Conservation (phyloP, 2,888 invertebrate genomes). For the Rhopalosiphum nymphaeae region DNA sequence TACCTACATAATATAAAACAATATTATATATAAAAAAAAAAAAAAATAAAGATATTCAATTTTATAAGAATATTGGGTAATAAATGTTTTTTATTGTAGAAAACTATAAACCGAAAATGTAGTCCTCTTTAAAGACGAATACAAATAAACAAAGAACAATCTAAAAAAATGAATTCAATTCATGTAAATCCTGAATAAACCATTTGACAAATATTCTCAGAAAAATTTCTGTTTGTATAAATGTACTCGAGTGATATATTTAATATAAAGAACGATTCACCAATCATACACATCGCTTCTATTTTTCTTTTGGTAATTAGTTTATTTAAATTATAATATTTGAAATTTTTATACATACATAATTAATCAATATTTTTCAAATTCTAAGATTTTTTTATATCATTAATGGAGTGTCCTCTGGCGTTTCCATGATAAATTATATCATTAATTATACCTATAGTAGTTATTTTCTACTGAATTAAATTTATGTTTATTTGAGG, state of each 20-base stretch:
- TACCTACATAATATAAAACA: not conserved
- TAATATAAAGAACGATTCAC: not conserved
- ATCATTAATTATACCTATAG: not conserved
- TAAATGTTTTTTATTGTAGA: not conserved
- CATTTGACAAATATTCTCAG: not conserved
- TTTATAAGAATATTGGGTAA: not conserved
- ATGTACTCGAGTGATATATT: not conserved
- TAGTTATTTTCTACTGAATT: not conserved
- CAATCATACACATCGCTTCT: not conserved
- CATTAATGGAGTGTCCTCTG: not conserved
- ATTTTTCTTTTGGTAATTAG: not conserved
- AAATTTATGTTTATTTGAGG: not conserved
- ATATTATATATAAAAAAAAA: not conserved
- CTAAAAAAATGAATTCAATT: constrained; percentile 2
- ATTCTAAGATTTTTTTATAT: not conserved
- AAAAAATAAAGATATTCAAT: not conserved
- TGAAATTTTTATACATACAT: not conserved
- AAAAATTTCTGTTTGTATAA: not conserved
- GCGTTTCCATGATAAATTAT: not conserved
- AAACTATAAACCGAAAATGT: not conserved
- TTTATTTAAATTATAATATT: not conserved
- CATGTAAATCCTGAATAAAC: constrained; percentile 11
- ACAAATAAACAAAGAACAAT: not conserved
- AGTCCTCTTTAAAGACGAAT: not conserved
- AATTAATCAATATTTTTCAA: not conserved